Evolutionary conservation across 2,797 vertebrate genomes (phyloP).

Genomic region (Acropternis orthonyx): DNA sequence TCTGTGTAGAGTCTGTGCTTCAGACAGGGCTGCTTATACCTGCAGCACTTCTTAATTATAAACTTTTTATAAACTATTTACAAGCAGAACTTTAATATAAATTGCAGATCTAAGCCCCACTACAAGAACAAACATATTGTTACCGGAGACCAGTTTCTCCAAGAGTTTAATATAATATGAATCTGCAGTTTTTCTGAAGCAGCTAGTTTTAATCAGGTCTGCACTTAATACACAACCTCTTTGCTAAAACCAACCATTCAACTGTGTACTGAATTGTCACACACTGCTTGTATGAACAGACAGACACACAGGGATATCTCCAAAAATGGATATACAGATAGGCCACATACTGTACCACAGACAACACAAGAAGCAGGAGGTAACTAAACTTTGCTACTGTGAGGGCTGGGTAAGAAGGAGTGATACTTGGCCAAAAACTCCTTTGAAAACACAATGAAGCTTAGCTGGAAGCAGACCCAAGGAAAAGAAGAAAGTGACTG

Average conservation of each 20-base stretch:
- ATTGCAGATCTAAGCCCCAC: background rate
- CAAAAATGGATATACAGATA: background rate
- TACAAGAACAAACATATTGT: background rate
- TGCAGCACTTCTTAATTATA: background rate
- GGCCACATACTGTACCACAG: background rate
- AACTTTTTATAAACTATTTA: background rate
- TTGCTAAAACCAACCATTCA: background rate
- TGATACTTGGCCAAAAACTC: background rate
- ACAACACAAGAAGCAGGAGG: background rate
- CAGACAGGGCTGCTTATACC: background rate
- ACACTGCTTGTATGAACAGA: background rate
- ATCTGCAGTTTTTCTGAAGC: slow-evolving; percentile 6
- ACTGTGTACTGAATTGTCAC: background rate
- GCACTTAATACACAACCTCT: background rate
- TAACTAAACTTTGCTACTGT: background rate
- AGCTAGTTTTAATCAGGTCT: slow-evolving; percentile 4
- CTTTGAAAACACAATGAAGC: background rate
- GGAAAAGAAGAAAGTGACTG: background rate
- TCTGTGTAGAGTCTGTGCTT: background rate
- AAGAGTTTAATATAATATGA: background rate
- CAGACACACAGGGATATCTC: background rate
- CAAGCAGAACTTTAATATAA: background rate
- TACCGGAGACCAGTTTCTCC: background rate
- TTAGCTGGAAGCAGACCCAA: background rate
- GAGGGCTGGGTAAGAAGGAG: background rate